Evolutionary conservation across 2,888 invertebrate genomes (phyloP).

Genomic region (Syrista parreyssii): DNA sequence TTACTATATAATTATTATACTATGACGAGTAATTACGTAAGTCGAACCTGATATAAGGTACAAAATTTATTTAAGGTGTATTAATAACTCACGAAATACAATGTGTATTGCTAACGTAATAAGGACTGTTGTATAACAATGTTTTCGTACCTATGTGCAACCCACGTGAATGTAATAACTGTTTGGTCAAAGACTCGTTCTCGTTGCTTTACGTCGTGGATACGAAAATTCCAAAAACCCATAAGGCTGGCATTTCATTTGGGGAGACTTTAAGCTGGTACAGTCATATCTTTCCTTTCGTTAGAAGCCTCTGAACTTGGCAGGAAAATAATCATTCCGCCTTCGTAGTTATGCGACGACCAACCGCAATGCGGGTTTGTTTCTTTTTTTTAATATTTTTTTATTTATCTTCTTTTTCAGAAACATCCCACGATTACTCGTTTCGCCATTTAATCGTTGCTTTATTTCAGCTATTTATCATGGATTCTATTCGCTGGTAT

Average conservation of each 20-base stretch:
- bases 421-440: background rate
- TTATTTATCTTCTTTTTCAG: background rate
- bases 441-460: background rate
- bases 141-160: background rate
- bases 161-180: background rate
- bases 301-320: constrained; percentile 17
- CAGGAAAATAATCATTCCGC: constrained; percentile 16
- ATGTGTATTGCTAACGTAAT: background rate
- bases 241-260: background rate
- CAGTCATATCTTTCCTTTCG: background rate
- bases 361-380: background rate
- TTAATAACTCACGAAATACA: background rate
- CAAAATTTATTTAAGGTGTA: background rate
- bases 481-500: background rate
- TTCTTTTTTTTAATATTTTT: constrained; percentile 8
- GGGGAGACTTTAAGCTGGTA: background rate
- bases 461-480: background rate
- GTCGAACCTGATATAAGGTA: background rate
- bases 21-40: background rate
- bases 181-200: background rate
- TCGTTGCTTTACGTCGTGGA: background rate
- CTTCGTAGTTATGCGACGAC: constrained; percentile 7
- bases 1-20: background rate
- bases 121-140: background rate
- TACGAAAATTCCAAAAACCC: background rate